These are phyloP conservation scores for Enteromius mattozi DNA, from an alignment of 2,797 vertebrate genomes.

Conservation along the genomic window DNA sequence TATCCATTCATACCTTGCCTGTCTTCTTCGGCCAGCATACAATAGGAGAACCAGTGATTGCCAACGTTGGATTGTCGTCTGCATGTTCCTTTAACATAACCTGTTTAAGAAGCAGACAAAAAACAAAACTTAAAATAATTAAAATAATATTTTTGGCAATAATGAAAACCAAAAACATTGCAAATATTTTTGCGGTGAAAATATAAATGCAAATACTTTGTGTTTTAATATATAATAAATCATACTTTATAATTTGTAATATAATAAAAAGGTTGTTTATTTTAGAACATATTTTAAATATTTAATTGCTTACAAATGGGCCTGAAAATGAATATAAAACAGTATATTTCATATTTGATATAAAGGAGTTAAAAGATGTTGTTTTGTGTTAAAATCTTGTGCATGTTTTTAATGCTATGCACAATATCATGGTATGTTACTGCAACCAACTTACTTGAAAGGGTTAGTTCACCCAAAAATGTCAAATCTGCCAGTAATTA, in stretches of 20 bases:
- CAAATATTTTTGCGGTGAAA: neutral
- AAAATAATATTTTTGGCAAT: neutral
- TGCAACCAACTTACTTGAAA: neutral
- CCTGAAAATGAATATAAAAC: neutral
- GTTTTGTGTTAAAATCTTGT: neutral
- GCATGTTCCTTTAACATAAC: conserved; percentile 92
- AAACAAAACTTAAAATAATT: conserved; percentile 5
- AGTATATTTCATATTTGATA: neutral
- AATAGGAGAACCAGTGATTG: conserved; percentile 90
- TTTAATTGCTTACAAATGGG: neutral
- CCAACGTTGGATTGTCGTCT: conserved; percentile 90
- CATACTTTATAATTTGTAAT: neutral
- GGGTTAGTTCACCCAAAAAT: no score
- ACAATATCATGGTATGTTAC: neutral
- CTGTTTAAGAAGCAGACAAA: conserved; percentile 68
- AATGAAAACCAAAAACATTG: neutral
- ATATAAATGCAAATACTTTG: neutral
- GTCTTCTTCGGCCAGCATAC: conserved; percentile 93
- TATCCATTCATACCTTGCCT: conserved; percentile 81
- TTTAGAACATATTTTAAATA: neutral
- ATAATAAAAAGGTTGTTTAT: no score
- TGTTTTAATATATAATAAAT: neutral
- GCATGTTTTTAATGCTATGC: neutral
- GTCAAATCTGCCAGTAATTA: no score
- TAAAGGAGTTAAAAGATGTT: neutral